phyloP scores from a whole-genome alignment of 2,888 invertebrate species.

The Dendrolimus houi region DNA sequence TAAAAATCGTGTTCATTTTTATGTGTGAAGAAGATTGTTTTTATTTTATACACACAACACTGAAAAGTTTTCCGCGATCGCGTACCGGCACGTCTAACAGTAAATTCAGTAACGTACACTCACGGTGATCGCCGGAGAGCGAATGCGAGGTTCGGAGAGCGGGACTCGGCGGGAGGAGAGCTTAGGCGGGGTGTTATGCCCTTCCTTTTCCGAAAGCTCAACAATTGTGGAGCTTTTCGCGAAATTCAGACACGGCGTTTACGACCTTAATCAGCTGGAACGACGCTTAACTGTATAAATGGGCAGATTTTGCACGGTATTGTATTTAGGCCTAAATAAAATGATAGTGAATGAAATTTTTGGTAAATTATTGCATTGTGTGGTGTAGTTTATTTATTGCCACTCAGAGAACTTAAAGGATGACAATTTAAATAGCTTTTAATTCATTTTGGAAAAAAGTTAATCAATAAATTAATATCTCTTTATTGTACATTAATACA shows the following conservation, averaged over 20 bases:
- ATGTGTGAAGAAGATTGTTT: constrained; percentile 21
- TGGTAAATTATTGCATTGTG: too few species aligned
- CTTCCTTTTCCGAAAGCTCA: constrained; percentile 62
- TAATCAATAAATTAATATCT: too few species aligned
- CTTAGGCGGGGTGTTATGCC: constrained; percentile 55
- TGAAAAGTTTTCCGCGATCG: constrained; percentile 72
- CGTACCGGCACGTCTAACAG: constrained; percentile 15
- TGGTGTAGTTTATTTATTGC: too few species aligned
- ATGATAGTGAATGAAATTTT: constrained; percentile 44
- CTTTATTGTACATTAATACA: too few species aligned
- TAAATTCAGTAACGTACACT: constrained; percentile 33
- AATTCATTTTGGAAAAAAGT: too few species aligned
- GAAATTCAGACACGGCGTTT: constrained; percentile 30
- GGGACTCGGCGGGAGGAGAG: constrained; percentile 16
- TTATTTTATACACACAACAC: constrained; percentile 38
- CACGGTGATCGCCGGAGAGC: constrained; percentile 46
- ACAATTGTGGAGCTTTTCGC: constrained; percentile 59
- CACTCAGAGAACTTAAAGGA: too few species aligned
- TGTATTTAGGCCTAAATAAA: constrained; percentile 71
- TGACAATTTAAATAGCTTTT: too few species aligned
- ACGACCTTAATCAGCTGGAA: constrained; percentile 32
- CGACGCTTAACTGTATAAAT: constrained; percentile 66
- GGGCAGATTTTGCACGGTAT: constrained; percentile 68
- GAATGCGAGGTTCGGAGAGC: constrained; percentile 50
- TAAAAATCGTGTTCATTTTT: constrained; percentile 47